phyloP scores from a whole-genome alignment of 2,888 invertebrate species.

The Acanthoscelides obtectus region DNA sequence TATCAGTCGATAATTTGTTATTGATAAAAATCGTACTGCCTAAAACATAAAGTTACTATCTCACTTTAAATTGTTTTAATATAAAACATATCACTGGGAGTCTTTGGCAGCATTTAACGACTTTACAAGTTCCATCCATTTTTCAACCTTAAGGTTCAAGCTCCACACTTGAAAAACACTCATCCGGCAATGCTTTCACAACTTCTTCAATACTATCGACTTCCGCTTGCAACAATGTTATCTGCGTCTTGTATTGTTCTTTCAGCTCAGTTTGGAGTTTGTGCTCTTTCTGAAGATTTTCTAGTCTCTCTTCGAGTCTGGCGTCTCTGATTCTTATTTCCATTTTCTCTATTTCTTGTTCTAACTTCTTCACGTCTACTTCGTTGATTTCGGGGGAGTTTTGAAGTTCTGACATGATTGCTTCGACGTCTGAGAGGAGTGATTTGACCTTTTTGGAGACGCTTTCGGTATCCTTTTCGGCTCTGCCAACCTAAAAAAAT shows the following conservation, averaged over 20 bases:
- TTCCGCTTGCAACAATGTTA: constrained; percentile 64
- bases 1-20: no score
- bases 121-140: no score
- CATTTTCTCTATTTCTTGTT: constrained; percentile 63
- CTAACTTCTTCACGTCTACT: constrained; percentile 55
- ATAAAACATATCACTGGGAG: background rate
- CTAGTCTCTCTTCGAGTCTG: constrained; percentile 72
- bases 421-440: constrained; percentile 72
- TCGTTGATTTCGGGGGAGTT: constrained; percentile 70
- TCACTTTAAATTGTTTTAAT: background rate
- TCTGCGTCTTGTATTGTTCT: constrained; percentile 74
- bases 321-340: constrained; percentile 67
- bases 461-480: constrained; percentile 76
- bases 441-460: constrained; percentile 78
- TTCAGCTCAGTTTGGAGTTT: constrained; percentile 59
- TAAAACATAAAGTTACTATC: no score
- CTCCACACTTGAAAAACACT: constrained; percentile 73
- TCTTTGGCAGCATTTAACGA: background rate
- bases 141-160: constrained; percentile 60
- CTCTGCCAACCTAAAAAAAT: constrained; percentile 71
- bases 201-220: constrained; percentile 82
- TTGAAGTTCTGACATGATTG: constrained; percentile 71
- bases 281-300: constrained; percentile 63
- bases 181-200: constrained; percentile 69
- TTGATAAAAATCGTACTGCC: no score